Conservation (phyloP, 2,888 invertebrate genomes). For the Sabatieria punctata region DNA sequence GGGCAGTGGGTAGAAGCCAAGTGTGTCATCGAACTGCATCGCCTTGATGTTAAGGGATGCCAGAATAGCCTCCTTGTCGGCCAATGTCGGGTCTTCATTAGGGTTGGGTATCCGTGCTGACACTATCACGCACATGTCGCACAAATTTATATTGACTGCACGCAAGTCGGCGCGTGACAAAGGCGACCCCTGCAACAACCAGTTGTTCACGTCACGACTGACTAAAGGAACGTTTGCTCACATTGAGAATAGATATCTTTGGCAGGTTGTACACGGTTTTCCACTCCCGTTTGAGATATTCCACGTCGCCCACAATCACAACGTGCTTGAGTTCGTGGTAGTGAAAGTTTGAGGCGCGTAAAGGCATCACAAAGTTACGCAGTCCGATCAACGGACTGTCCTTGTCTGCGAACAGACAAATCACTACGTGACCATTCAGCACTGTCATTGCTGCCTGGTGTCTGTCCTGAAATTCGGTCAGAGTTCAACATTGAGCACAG, state of each 20-base stretch:
- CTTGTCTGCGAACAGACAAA: constrained; percentile 96
- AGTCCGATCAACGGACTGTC: constrained; percentile 95
- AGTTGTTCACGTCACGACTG: neutral
- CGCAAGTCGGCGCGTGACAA: constrained; percentile 95
- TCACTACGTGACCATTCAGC: constrained; percentile 91
- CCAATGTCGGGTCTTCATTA: constrained; percentile 96
- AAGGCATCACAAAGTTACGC: constrained; percentile 95
- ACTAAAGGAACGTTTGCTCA: constrained; percentile 38
- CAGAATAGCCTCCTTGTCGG: constrained; percentile 98
- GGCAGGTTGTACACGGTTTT: constrained; percentile 99
- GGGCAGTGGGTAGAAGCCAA: constrained; percentile 32
- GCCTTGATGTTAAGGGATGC: constrained; percentile 98
- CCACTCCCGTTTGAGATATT: constrained; percentile 92
- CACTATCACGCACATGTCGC: constrained; percentile 99
- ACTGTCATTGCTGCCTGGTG: constrained; percentile 99
- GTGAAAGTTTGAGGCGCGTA: constrained; percentile 97
- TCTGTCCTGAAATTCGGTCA: constrained; percentile 73
- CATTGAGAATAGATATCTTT: constrained; percentile 95
- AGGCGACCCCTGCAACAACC: constrained; percentile 67
- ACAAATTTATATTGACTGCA: constrained; percentile 97
- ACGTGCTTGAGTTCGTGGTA: constrained; percentile 99
- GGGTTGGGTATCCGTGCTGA: constrained; percentile 93
- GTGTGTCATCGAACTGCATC: constrained; percentile 47
- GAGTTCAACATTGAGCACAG: too few relatives aligned
- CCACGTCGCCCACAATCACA: constrained; percentile 95